Conservation (phyloP, 2,888 invertebrate species). For the Heliconius sara region DNA sequence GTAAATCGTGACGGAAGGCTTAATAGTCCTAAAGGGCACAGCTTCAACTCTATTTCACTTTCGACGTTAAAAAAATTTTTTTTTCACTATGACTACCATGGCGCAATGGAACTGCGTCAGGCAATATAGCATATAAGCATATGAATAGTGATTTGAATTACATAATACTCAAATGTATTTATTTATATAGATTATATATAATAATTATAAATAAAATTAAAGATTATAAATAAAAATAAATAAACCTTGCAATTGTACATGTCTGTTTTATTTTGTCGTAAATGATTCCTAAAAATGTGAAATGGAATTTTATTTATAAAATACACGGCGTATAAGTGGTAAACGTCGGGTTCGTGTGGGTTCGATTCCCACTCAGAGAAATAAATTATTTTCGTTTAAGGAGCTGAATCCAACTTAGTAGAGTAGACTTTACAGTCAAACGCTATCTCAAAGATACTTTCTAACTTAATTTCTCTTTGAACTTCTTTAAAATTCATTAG, state of each 20-base stretch:
- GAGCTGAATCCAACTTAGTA: no score
- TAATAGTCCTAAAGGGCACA: no score
- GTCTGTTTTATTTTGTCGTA: not conserved
- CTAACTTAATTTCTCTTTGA: not conserved
- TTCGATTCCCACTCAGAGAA: no score
- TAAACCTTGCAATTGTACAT: not conserved
- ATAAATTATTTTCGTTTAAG: no score
- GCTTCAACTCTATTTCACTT: no score
- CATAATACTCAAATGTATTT: slow-evolving; percentile 11
- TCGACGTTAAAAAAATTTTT: no score
- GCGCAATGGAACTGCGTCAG: no score
- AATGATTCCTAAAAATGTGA: not conserved
- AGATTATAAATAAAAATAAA: not conserved
- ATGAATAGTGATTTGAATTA: not conserved
- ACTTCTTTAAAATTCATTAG: not conserved
- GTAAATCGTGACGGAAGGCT: no score
- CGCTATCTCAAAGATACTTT: not conserved
- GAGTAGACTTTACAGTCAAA: not conserved
- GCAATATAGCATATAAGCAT: not conserved
- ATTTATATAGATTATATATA: not conserved
- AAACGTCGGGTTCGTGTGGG: no score
- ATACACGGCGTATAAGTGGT: no score
- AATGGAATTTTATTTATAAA: not conserved
- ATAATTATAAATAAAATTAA: no score
- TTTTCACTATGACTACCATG: no score